Evolutionary conservation across 2,113 vertebrate species (phyloP), one percentile per base, ranked within the genome.

Genomic region (Ceyx cyanopectus): DNA sequence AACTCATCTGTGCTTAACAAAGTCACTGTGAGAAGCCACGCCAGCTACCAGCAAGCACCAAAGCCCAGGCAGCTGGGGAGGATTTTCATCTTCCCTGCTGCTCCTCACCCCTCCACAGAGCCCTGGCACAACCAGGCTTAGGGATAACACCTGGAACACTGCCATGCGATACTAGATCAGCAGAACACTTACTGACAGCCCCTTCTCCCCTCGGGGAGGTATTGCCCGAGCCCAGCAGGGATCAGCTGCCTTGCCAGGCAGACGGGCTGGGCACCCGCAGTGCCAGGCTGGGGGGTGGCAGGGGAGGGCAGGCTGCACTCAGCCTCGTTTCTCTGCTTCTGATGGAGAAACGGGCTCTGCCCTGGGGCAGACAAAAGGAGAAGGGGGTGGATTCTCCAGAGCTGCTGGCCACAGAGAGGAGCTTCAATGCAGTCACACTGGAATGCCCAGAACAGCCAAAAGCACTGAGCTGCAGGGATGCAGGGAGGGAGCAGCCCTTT

Each of bases 71-170:
- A 53, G 5, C 20, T 80, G 76, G 23, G 87, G 20, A 70, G 63
- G 37, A 65, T 87, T 32, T 85, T 92, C 19, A 34, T 91, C 80
- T 82, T 37, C 56, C 37, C 60, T 90, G 90, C 29, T n/a, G 27
- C 43, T 87, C 74, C 27, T 40, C 50, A 68, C 81, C 30, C 26
- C n/a, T 89, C 77, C 77, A 65, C 43, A n/a, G 86, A 90, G 43
- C 32, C 53, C 40, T 79, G 4, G 1, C 20, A 14, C 17, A 81
- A 27, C 51, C 84, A 77, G 73, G 56, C 60, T 57, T 58, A 85
- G 88, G 91, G 95, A 91, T 91, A 96, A 88, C 37, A 83, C 82
- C 80, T 54, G 63, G 67, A 91, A 73, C 29, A n/a, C 18, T 77
- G 41, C 60, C 82, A 81, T 85, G 87, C 76, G 60, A 57, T 85